Base-by-base conservation (phyloP, 2,888 invertebrate genomes). In the Allolobophora icterica region DNA sequence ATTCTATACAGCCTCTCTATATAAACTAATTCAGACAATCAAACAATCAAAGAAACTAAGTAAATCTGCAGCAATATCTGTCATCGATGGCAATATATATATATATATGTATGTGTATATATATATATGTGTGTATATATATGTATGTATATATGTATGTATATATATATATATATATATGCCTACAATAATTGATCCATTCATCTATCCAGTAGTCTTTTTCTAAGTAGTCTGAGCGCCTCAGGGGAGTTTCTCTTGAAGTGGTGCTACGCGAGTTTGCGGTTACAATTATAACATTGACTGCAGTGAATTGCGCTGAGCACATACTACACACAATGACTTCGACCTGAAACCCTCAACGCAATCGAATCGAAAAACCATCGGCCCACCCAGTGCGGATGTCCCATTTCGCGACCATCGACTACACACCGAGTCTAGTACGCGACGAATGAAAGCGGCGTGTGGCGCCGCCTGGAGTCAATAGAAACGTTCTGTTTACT, bases 381-480 rank as follows among this genome's bases (percentile, higher is more conserved):
- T 71, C 71, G n/a, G 30, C 17, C 71, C 71, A 71, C 71, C 71
- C 71, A n/a, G n/a, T 71, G 71, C 71, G 71, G 30, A n/a, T 71
- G 71, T 71, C 71, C 71, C 8, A 71, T 71, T n/a, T 11, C 30
- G n/a, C 30, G 4, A 71, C 71, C 71, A 71, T 71, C 71, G 71
- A 71, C 71, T 71, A 71, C n/a, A n/a, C 71, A 71, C 71, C n/a
- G 71, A 71, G 71, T 71, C 30, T 13, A 71, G 71, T 71, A 71
- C 71, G 71, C 71, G n/a, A 0, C n/a, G 71, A 71, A 71, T n/a
- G 71, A 71, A 71, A 71, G 71, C 71, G 30, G 6, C n/a, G 71
- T n/a, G 71, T 71, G 71, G 71, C 71, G 71, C 71, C 71, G 71
- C 71, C 71, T 71, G 71, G 71, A 30, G 71, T 71, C 71, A 71